Evolutionary conservation across 1,140 invertebrate genomes (phyloP).

Genomic region (Drosophila ogumai): DNA sequence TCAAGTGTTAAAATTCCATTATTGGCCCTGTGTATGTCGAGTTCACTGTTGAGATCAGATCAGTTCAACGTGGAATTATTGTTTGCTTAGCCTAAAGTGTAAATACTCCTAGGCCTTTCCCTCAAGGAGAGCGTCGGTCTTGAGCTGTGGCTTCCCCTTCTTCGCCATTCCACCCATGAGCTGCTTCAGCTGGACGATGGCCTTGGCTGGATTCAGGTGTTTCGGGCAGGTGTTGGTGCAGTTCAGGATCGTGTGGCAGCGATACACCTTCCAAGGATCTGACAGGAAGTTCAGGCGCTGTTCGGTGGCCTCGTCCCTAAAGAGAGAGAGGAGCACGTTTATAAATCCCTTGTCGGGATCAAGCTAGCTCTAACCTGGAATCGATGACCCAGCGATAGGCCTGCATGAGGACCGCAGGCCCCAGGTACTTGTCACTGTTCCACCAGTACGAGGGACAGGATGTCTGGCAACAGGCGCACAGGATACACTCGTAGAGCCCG

Average conservation of each 20-base stretch:
- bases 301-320: conserved; percentile 91
- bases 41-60: background rate
- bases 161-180: conserved; percentile 92
- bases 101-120: conserved; percentile 2
- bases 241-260: conserved; percentile 98
- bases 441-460: conserved; percentile 99
- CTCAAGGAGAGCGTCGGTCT: conserved; percentile 85
- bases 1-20: background rate
- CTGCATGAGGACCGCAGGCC: conserved; percentile 97
- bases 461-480: conserved; percentile 98
- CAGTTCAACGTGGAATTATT: conserved; percentile 3
- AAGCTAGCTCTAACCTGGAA: conserved; percentile 86
- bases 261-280: conserved; percentile 96
- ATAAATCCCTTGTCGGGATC: too few species aligned
- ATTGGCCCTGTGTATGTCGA: background rate
- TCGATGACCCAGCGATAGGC: conserved; percentile 98
- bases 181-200: conserved; percentile 98
- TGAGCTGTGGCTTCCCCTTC: conserved; percentile 90
- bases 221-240: conserved; percentile 99
- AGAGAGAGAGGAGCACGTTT: too few species aligned
- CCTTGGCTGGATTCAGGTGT: conserved; percentile 96
- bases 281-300: conserved; percentile 92
- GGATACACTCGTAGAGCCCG: conserved; percentile 97
- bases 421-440: conserved; percentile 98
- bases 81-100: background rate